Evolutionary conservation across 92 coral and sea anemone species (phyloP).

Genomic region (Zoanthus sociatus): DNA sequence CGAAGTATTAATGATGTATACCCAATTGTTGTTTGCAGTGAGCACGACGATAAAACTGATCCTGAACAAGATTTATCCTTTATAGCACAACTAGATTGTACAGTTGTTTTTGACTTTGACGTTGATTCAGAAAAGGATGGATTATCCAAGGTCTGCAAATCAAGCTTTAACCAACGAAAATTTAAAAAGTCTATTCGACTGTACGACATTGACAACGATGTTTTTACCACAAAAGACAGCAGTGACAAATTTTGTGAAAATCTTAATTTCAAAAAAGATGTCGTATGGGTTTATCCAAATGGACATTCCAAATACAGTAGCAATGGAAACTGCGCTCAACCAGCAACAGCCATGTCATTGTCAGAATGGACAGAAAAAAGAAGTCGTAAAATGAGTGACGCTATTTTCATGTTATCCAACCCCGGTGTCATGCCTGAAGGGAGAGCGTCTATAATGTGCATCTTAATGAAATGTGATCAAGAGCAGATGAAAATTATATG

Average conservation of each 20-base stretch:
- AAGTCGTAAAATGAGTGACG: conserved; percentile 45
- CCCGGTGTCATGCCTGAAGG: conserved; percentile 40
- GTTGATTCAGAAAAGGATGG: conserved; percentile 41
- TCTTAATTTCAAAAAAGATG: conserved; percentile 37
- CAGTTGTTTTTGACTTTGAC: conserved; percentile 45
- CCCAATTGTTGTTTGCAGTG: conserved; percentile 33
- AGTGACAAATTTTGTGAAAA: conserved; percentile 39
- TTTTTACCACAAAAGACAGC: conserved; percentile 19
- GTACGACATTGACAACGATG: conserved; percentile 43
- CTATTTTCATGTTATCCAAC: conserved; percentile 27
- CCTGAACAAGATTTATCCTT: conserved; percentile 21
- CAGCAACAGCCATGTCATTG: conserved; percentile 41
- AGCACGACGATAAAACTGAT: conserved; percentile 23
- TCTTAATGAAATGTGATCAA: conserved; percentile 16
- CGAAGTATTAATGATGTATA: conserved; percentile 27
- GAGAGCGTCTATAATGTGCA: conserved; percentile 42
- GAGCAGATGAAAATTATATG: conserved; percentile 40
- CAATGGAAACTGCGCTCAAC: conserved; percentile 35
- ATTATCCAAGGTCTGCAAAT: conserved; percentile 22
- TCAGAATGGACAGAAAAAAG: conserved; percentile 45
- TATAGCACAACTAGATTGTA: conserved; percentile 41
- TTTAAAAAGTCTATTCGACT: conserved; percentile 22
- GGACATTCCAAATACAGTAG: conserved; percentile 41
- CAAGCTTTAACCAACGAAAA: conserved; percentile 30
- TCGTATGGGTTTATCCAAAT: conserved; percentile 39